Evolutionary conservation across 2,797 vertebrate species (phyloP).

Genomic region (Sebastes dallii): DNA sequence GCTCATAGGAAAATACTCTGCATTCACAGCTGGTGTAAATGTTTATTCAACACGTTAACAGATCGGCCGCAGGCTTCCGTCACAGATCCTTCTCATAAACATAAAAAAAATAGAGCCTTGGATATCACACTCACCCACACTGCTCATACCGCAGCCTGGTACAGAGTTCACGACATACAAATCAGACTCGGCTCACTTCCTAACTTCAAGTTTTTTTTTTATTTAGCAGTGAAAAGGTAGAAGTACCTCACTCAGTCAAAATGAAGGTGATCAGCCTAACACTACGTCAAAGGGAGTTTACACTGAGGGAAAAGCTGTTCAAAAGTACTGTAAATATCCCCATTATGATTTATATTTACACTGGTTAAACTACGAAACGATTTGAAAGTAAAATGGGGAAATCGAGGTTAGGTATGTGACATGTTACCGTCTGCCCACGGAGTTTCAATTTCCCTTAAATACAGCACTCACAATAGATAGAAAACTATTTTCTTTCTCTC

Average conservation of each 20-base stretch:
- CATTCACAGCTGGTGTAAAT: constrained; percentile 24
- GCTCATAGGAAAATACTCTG: neutral
- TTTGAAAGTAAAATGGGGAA: neutral
- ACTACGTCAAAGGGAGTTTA: neutral
- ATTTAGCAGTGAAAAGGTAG: neutral
- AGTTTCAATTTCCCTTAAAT: neutral
- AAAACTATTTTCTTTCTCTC: neutral
- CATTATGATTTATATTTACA: neutral
- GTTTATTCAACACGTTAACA: constrained; percentile 36
- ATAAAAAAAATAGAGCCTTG: neutral
- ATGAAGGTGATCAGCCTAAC: neutral
- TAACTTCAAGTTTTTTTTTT: neutral
- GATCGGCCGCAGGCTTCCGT: neutral
- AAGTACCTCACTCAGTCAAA: neutral
- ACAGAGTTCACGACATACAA: neutral
- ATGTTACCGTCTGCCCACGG: neutral
- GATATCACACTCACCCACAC: neutral
- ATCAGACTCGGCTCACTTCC: neutral
- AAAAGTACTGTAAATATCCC: neutral
- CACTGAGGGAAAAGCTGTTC: neutral
- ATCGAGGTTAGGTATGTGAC: accelerated
- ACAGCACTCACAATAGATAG: accelerated
- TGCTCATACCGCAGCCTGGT: neutral
- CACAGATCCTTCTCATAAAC: constrained; percentile 19
- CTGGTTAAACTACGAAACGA: neutral